Evolutionary conservation across 2,113 vertebrate species (phyloP).

Genomic region (Otocyon megalotis): DNA sequence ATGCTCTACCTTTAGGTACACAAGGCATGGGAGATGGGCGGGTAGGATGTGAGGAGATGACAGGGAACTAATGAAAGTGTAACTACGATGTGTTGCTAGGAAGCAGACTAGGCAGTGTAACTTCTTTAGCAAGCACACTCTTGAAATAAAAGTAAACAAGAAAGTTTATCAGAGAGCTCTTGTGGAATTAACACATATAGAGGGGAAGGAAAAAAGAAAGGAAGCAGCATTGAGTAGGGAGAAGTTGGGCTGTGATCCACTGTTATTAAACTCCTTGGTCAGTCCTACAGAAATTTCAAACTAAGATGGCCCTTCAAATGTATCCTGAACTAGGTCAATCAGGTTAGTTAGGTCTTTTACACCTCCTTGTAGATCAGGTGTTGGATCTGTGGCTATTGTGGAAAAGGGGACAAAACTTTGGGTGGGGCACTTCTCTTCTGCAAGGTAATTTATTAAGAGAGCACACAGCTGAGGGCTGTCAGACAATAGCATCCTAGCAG

Average conservation of each 20-base stretch:
- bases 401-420: neutral
- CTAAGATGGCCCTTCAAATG: neutral
- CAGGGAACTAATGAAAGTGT: neutral
- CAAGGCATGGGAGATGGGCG: neutral
- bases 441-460: neutral
- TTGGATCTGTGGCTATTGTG: neutral
- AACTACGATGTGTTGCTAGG: neutral
- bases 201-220: neutral
- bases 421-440: neutral
- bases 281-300: neutral
- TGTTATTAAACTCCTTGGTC: conserved; percentile 33
- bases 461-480: neutral
- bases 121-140: neutral
- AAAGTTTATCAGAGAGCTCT: neutral
- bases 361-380: neutral
- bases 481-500: neutral
- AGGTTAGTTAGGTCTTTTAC: neutral
- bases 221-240: neutral
- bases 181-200: neutral
- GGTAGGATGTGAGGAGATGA: neutral
- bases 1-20: neutral
- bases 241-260: neutral
- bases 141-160: neutral
- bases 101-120: neutral
- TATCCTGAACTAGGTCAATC: neutral